Percentiles rank a stretch among this genome's conserved stretches.
Evolutionary conservation across 1,140 invertebrate genomes (phyloP).

Genomic region (Drosophila malerkotliana): DNA sequence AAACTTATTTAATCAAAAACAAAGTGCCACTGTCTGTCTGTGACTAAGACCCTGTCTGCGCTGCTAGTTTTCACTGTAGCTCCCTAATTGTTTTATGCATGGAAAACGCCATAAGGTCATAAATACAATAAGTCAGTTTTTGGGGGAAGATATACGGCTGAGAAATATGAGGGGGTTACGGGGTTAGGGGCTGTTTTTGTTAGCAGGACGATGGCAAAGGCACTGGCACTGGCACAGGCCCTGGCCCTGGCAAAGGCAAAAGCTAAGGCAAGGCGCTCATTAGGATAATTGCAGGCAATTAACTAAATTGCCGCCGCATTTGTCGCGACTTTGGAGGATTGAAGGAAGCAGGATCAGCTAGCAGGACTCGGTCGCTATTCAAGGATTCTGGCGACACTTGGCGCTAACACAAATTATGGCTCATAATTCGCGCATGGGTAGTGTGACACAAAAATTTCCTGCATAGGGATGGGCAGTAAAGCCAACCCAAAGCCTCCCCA

Average conservation of each 20-base stretch:
- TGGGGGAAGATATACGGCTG: conserved; percentile 53
- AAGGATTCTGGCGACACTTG: conserved; percentile 43
- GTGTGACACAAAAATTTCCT: conserved; percentile 17
- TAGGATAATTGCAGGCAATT: conserved; percentile 83
- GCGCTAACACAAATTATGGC: conserved; percentile 77
- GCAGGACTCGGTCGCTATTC: conserved; percentile 6
- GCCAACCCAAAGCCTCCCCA: neutral
- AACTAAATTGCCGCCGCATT: conserved; percentile 82
- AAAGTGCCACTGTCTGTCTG: neutral
- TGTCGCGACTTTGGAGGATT: conserved; percentile 60
- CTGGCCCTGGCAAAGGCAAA: neutral
- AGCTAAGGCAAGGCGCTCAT: conserved; percentile 75
- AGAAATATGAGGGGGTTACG: conserved; percentile 23
- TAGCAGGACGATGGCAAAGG: conserved; percentile 16
- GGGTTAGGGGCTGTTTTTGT: conserved; percentile 1
- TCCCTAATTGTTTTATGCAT: conserved; percentile 64
- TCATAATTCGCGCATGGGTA: conserved; percentile 67
- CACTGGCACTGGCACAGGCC: conserved; percentile 57
- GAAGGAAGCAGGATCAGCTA: neutral
- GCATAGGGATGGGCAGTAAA: neutral
- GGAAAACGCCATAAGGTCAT: conserved; percentile 73
- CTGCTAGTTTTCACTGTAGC: conserved; percentile 6
- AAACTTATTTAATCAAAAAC: conserved; percentile 41
- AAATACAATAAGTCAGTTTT: conserved; percentile 72
- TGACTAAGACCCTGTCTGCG: neutral